Percentiles rank a stretch among this genome's conserved stretches.
These are phyloP conservation scores for Ectobius pallidus DNA, from an alignment of 2,888 invertebrate species.

Conservation along the genomic window DNA sequence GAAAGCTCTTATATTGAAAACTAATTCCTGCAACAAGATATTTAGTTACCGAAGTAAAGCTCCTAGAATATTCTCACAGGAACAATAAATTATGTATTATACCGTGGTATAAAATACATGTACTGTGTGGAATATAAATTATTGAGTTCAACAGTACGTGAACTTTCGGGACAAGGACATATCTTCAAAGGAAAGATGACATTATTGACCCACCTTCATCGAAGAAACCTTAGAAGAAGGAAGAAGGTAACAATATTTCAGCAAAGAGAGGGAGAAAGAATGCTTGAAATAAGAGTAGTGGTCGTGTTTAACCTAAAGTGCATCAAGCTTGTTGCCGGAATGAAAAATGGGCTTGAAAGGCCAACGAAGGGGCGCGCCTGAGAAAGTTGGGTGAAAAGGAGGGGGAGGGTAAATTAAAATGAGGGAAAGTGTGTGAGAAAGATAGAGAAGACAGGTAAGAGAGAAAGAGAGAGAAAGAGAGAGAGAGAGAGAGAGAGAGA, in stretches of 20 bases:
- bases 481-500: no score
- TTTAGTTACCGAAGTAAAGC: constrained; percentile 1
- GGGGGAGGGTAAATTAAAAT: constrained; percentile 28
- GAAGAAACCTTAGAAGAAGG: not conserved
- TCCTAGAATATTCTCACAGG: constrained; percentile 1
- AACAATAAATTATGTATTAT: constrained; percentile 16
- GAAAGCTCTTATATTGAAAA: not conserved
- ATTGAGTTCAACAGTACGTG: not conserved
- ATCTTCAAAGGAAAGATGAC: not conserved
- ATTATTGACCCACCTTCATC: constrained; percentile 8
- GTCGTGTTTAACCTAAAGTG: constrained; percentile 30
- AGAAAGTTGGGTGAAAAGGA: no score
- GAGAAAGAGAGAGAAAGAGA: constrained; percentile 16
- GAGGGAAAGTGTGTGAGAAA: constrained; percentile 3
- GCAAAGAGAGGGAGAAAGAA: not conserved
- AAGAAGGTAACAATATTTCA: not conserved
- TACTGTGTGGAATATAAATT: constrained; percentile 7
- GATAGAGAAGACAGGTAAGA: constrained; percentile 21
- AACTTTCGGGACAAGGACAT: not conserved
- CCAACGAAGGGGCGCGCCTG: not conserved
- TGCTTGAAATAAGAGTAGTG: constrained; percentile 27
- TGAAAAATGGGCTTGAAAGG: constrained; percentile 29
- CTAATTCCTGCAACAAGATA: constrained; percentile 7
- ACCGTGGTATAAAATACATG: constrained; percentile 3
- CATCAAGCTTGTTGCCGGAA: constrained; percentile 28